phyloP scores from a whole-genome alignment of 2,113 vertebrate species.

The Cepphus grylle region DNA sequence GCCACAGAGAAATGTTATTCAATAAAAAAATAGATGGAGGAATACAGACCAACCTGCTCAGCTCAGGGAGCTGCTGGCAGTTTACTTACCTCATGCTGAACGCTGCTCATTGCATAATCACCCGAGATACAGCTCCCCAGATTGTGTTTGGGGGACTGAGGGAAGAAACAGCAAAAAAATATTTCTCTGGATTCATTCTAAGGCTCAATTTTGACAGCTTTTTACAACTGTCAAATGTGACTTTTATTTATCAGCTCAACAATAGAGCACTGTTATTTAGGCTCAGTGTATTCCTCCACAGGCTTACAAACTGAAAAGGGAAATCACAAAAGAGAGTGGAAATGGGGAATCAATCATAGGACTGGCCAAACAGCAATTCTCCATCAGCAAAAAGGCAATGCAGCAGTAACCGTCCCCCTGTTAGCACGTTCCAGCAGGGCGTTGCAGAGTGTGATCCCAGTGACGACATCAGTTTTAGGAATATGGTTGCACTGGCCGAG shows the following conservation, averaged over 20 bases:
- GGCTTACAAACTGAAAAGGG: background rate
- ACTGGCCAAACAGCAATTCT: background rate
- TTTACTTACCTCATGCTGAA: background rate
- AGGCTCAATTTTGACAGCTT: background rate
- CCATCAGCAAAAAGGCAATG: background rate
- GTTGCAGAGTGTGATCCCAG: background rate
- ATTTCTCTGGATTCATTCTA: background rate
- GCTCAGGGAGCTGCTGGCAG: background rate
- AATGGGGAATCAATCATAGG: background rate
- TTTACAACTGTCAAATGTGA: background rate
- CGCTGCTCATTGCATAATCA: background rate
- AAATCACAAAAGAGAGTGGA: background rate
- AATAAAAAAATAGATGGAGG: background rate
- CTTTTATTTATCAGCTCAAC: background rate
- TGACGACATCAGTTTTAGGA: background rate
- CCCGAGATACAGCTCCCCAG: background rate
- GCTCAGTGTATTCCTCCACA: background rate
- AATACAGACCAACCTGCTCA: background rate
- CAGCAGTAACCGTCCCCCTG: background rate
- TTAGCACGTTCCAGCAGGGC: rapidly evolving
- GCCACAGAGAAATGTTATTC: background rate
- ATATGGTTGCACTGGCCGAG: background rate
- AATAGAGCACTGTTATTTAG: background rate
- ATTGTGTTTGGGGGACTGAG: background rate
- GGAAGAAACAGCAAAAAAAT: background rate